A percentile compares a stretch with the other conserved stretches of the same genome.
phyloP scores from a whole-genome alignment of 2,797 vertebrate species.

The Scolopax bukidnonensis region DNA sequence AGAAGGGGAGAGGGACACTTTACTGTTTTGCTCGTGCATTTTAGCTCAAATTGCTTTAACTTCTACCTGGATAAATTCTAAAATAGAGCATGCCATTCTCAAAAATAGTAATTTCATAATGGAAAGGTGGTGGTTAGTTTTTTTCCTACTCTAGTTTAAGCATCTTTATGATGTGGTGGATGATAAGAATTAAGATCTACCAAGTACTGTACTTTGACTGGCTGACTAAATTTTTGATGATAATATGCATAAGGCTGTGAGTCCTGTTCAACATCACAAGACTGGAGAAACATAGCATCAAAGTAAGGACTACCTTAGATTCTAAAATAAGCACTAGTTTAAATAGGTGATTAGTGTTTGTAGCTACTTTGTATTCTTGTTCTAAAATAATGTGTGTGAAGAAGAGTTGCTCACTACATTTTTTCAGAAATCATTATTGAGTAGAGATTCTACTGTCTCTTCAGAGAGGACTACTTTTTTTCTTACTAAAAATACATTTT shows the following conservation, averaged over 20 bases:
- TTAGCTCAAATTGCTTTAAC: neutral
- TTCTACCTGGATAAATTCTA: neutral
- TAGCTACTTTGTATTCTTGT: neutral
- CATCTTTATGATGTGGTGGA: neutral
- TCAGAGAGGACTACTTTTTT: neutral
- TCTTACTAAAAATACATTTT: neutral
- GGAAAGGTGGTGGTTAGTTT: neutral
- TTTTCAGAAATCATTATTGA: neutral
- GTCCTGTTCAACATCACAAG: neutral
- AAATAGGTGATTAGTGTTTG: neutral
- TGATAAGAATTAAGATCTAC: neutral
- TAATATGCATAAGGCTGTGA: neutral
- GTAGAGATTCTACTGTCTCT: neutral
- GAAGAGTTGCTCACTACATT: neutral
- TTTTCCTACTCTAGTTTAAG: neutral
- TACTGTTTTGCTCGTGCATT: neutral
- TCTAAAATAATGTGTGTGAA: neutral
- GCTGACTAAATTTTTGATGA: neutral
- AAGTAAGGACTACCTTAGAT: neutral
- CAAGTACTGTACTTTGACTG: neutral
- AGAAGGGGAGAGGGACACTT: accelerated
- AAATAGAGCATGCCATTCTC: neutral
- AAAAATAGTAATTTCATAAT: neutral
- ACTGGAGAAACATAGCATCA: neutral
- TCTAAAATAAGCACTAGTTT: neutral